These are phyloP conservation scores for Recurvirostra avosetta DNA, from an alignment of 2,113 vertebrate genomes.

Conservation along the genomic window DNA sequence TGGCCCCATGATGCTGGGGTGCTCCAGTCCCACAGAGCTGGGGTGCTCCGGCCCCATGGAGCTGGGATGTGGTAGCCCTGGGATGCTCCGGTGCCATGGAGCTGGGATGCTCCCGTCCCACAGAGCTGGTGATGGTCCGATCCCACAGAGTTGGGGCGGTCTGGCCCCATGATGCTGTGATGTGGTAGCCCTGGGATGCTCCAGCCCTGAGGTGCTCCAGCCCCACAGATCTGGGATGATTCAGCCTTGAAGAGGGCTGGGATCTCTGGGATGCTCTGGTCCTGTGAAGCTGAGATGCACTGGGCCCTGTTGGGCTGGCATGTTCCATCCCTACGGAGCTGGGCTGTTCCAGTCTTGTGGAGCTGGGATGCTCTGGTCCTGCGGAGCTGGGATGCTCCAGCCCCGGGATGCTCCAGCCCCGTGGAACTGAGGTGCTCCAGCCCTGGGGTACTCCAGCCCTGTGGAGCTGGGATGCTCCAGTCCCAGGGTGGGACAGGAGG, in stretches of 20 bases:
- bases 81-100: neutral
- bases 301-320: neutral
- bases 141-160: neutral
- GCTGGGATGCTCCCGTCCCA: neutral
- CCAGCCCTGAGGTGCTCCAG: neutral
- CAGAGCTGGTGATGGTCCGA: neutral
- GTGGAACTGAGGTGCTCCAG: neutral
- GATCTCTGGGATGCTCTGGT: neutral
- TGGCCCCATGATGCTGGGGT: neutral
- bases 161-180: neutral
- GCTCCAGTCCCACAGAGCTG: neutral
- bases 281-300: neutral
- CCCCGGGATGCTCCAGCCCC: neutral
- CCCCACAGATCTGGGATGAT: too few species aligned
- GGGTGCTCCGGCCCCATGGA: rapidly evolving
- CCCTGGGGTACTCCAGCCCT: too few species aligned
- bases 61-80: neutral
- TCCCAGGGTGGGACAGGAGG: rapidly evolving
- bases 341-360: neutral
- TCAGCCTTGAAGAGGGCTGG: too few species aligned
- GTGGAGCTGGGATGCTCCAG: neutral
- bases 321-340: neutral
- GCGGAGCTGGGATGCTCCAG: neutral
- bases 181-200: neutral
- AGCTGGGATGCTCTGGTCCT: neutral